Conservation (phyloP, 2,888 invertebrate genomes). For the Eilema depressum region DNA sequence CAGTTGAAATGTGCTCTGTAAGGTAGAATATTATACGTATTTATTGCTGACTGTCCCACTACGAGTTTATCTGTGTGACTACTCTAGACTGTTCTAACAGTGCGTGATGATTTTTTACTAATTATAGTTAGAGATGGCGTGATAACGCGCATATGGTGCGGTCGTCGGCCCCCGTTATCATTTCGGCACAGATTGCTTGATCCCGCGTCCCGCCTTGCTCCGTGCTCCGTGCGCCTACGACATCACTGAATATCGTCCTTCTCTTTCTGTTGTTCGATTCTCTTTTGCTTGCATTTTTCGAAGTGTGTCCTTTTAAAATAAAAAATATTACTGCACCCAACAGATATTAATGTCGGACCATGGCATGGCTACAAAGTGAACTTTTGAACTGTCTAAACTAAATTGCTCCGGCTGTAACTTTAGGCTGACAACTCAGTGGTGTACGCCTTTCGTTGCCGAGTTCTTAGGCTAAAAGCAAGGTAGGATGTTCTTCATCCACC, state of each 20-base stretch:
- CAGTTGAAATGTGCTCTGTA: background rate
- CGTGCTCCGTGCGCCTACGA: conserved; percentile 20
- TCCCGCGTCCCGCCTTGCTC: conserved; percentile 56
- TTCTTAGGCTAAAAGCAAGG: no score
- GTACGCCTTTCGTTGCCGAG: no score
- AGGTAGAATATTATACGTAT: background rate
- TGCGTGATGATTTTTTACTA: conserved; percentile 53
- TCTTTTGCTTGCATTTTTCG: conserved; percentile 12
- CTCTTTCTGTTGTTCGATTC: conserved; percentile 1
- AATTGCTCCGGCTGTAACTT: no score
- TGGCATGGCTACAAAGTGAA: no score
- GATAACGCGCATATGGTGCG: conserved; percentile 46
- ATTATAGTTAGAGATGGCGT: conserved; percentile 55
- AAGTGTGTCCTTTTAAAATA: no score
- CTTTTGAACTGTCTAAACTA: no score
- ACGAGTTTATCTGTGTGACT: background rate
- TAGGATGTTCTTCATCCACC: background rate
- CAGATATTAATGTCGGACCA: no score
- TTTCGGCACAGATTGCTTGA: conserved; percentile 85
- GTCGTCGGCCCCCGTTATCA: conserved; percentile 82
- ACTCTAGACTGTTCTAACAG: conserved; percentile 38
- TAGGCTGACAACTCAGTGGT: no score
- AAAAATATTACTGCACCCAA: background rate
- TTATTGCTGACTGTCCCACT: background rate
- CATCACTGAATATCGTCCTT: conserved; percentile 7